Conservation (phyloP, 1,140 invertebrate genomes). For the Anadara kagoshimensis region DNA sequence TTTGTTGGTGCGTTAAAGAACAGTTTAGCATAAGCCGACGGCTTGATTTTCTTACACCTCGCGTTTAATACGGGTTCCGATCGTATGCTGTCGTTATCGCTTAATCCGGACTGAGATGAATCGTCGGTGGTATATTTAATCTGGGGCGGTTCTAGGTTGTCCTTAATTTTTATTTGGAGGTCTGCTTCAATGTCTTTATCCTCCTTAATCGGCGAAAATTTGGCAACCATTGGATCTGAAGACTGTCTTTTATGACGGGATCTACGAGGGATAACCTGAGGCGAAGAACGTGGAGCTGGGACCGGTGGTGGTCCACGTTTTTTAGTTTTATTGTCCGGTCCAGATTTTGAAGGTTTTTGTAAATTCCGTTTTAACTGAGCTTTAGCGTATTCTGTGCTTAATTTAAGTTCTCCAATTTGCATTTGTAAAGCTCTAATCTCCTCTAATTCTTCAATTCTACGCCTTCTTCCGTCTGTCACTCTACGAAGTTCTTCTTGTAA, state of each 20-base stretch:
- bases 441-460: constrained; percentile 74
- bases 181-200: constrained; percentile 75
- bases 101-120: constrained; percentile 67
- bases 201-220: constrained; percentile 78
- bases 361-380: constrained; percentile 41
- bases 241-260: constrained; percentile 70
- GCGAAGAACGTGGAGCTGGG: constrained; percentile 61
- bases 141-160: constrained; percentile 19
- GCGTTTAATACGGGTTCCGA: constrained; percentile 59
- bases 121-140: constrained; percentile 61
- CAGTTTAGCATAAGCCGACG: constrained; percentile 63
- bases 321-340: constrained; percentile 40
- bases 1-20: constrained; percentile 39
- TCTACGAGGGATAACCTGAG: constrained; percentile 68
- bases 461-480: constrained; percentile 73
- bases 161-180: constrained; percentile 32
- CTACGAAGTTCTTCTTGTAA: constrained; percentile 77
- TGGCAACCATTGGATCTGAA: constrained; percentile 71
- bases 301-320: constrained; percentile 48
- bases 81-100: constrained; percentile 67
- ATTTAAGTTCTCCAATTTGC: constrained; percentile 67
- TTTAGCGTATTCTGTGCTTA: constrained; percentile 61
- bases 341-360: constrained; percentile 7
- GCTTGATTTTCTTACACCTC: constrained; percentile 54
- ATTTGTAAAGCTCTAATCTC: constrained; percentile 70